Evolutionary conservation across 2,888 invertebrate species (phyloP).

Genomic region (Trichogramma evanescens): DNA sequence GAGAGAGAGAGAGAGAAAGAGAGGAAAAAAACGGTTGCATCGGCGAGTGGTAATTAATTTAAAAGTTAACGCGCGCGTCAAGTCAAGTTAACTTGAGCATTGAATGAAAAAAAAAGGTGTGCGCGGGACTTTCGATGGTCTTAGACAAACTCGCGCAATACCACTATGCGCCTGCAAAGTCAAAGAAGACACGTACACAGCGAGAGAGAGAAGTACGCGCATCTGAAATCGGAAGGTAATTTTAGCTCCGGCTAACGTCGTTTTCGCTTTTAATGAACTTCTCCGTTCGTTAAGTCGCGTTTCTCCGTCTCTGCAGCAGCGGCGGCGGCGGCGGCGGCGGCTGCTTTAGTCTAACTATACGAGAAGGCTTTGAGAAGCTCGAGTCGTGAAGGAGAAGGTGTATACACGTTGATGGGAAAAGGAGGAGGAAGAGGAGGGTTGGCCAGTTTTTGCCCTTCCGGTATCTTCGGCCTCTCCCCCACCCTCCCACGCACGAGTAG

Average conservation of each 20-base stretch:
- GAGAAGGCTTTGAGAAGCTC: background rate
- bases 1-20: slow-evolving; percentile 3
- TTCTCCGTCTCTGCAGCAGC: slow-evolving; percentile 38
- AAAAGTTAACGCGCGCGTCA: too few relatives aligned
- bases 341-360: background rate
- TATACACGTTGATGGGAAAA: background rate
- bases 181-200: slow-evolving; percentile 16
- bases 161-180: slow-evolving; percentile 23
- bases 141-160: too few relatives aligned
- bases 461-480: slow-evolving; percentile 5
- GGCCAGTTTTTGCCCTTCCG: slow-evolving; percentile 12
- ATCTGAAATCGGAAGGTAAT: slow-evolving; percentile 40
- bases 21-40: slow-evolving; percentile 8
- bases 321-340: slow-evolving; percentile 15
- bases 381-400: too few relatives aligned
- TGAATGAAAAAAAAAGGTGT: slow-evolving; percentile 25
- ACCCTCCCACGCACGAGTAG: background rate
- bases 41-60: slow-evolving; percentile 10
- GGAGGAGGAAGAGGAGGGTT: slow-evolving; percentile 5
- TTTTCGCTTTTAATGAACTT: slow-evolving; percentile 47
- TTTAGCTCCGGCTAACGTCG: slow-evolving; percentile 46
- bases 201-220: slow-evolving; percentile 19
- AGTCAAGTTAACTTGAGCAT: too few relatives aligned
- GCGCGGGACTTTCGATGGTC: background rate
- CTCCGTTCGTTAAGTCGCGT: slow-evolving; percentile 45